A percentile compares a stretch with the other conserved stretches of the same genome.
phyloP scores from a whole-genome alignment of 2,888 invertebrate genomes.

The Strigamia transsilvanica region DNA sequence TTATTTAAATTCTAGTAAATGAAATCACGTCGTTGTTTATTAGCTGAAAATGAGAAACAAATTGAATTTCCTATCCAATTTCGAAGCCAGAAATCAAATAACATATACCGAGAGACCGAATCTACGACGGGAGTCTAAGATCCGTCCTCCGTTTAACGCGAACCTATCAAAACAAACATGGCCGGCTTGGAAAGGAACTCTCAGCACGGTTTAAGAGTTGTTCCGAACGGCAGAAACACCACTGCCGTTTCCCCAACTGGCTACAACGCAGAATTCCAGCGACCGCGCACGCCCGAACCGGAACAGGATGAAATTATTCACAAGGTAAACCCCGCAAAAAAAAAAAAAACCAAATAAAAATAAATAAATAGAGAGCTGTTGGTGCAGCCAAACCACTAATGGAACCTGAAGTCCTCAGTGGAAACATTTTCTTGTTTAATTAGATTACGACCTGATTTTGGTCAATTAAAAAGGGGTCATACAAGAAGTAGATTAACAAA shows the following conservation, averaged over 20 bases:
- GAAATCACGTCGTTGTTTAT: not conserved
- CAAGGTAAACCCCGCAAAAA: slow-evolving; percentile 51
- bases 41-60: slow-evolving; percentile 5
- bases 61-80: not conserved
- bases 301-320: slow-evolving; percentile 51
- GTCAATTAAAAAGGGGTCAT: not conserved
- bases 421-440: not conserved
- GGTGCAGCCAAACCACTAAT: not conserved
- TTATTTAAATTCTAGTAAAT: not conserved
- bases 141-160: not conserved
- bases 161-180: slow-evolving; percentile 16
- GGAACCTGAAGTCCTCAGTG: too few species aligned
- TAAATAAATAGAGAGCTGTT: not conserved
- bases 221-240: not conserved
- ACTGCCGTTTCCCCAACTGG: slow-evolving; percentile 49
- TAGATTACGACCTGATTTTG: not conserved
- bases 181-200: not conserved
- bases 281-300: slow-evolving; percentile 41
- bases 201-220: not conserved
- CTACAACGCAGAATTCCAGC: slow-evolving; percentile 5
- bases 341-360: not conserved
- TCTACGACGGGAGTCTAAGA: not conserved
- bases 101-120: not conserved
- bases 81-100: not conserved
- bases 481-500: too few species aligned